phyloP scores from a whole-genome alignment of 2,888 invertebrate species.

The Drosophila rubida region DNA sequence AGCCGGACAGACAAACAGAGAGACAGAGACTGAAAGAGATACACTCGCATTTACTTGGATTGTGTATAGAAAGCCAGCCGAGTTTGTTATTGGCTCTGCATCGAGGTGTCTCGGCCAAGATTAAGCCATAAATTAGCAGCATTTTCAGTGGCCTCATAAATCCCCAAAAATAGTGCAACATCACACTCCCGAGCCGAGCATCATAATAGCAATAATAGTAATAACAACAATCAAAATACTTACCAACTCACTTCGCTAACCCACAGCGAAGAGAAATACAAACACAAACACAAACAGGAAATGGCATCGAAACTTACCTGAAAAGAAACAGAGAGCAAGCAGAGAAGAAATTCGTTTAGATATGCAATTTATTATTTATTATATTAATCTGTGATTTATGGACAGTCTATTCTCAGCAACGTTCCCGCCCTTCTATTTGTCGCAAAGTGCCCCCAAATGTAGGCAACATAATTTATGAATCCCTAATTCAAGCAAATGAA shows the following conservation, averaged over 20 bases:
- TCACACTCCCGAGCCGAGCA: not conserved
- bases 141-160: constrained; percentile 71
- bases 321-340: constrained; percentile 19
- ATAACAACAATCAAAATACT: constrained; percentile 42
- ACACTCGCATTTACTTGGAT: constrained; percentile 44
- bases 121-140: constrained; percentile 69
- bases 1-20: constrained; percentile 3
- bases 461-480: constrained; percentile 19
- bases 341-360: constrained; percentile 33
- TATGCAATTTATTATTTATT: constrained; percentile 19
- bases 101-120: constrained; percentile 63
- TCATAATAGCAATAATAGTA: not conserved
- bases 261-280: not conserved
- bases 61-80: constrained; percentile 22
- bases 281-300: constrained; percentile 9
- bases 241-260: constrained; percentile 38
- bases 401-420: not conserved
- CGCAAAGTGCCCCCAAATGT: constrained; percentile 20
- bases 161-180: constrained; percentile 19
- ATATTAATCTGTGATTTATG: constrained; percentile 36
- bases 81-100: constrained; percentile 67
- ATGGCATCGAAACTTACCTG: constrained; percentile 64
- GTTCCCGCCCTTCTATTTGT: not conserved
- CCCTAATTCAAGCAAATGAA: not conserved
- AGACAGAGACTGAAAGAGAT: not conserved